Base-by-base conservation (phyloP, 2,797 vertebrate genomes). In the Hemibagrus guttatus region DNA sequence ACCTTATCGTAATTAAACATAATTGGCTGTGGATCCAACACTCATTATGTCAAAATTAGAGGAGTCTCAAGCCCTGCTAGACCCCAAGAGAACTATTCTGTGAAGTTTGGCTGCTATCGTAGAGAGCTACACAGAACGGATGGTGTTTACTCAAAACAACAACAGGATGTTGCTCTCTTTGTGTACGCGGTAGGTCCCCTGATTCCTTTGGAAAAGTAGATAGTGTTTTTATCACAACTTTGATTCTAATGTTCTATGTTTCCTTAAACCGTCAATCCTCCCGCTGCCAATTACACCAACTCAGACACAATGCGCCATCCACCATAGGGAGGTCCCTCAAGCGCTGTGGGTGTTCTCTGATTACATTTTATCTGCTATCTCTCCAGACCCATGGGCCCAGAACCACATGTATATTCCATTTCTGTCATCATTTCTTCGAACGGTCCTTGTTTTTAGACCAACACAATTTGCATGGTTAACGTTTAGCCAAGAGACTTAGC, bases 271-370 rank as follows among this genome's bases (percentile, higher is more conserved):
- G 92, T 93, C 93, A 95, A 96, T 96, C 96, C 96, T 96, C 96
- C 92, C 90, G 93, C 95, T 96, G 95, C 96, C 97, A 98, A 97
- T 98, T 98, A 97, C 96, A 95, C 94, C 94, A 95, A 96, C 94
- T 97, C 95, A 96, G 95, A 98, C 97, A 98, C 97, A 98, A 98
- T 97, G 95, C 96, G 95, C 94, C 93, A 94, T 97, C 90, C 96
- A 95, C 92, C 89, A 64, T 76, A 92, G 92, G 85, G 88, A 91
- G 90, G 90, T 90, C 92, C 85, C 88, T 83, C 82, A 90, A 89
- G 90, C 94, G 59, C 91, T 87, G 94, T 96, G 95, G 95, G 95
- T 96, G 95, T 96, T 96, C 94, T 93, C 80, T 90, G 86, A 93
- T 93, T 91, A 94, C 93, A 95, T 91, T 87, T 90, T 91, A 92